These are phyloP conservation scores for Bellardia bayeri DNA, from an alignment of 2,888 invertebrate species.

Conservation along the genomic window DNA sequence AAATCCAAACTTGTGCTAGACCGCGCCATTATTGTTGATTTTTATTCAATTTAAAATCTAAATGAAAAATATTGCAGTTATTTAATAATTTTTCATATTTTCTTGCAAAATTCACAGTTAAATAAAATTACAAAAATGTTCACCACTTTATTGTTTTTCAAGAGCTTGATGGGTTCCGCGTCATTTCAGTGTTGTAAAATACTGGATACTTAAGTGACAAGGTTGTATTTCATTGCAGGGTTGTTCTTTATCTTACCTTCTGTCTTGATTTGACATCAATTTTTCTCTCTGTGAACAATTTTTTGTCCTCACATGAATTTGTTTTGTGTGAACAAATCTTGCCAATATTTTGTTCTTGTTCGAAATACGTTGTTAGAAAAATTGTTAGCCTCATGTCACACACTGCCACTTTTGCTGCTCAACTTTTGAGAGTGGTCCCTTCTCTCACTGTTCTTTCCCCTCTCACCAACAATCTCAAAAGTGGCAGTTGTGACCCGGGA, in stretches of 20 bases:
- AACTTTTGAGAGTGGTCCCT: too few species aligned
- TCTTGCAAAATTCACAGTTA: constrained; percentile 10
- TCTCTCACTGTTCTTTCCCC: too few species aligned
- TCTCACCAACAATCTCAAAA: too few species aligned
- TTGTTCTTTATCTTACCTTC: neutral
- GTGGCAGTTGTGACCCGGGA: too few species aligned
- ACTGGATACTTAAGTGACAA: neutral
- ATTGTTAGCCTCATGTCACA: too few species aligned
- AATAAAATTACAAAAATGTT: constrained; percentile 17
- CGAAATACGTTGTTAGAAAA: too few species aligned
- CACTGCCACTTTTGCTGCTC: too few species aligned
- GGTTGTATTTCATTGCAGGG: constrained; percentile 6
- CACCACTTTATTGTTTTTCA: constrained; percentile 23
- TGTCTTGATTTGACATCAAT: too few species aligned
- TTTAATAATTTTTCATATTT: constrained; percentile 6
- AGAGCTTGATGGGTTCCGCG: constrained; percentile 11
- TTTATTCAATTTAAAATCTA: constrained; percentile 9
- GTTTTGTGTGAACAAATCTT: too few species aligned
- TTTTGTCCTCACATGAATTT: too few species aligned
- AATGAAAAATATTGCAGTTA: neutral
- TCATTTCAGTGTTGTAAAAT: neutral
- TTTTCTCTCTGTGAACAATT: too few species aligned
- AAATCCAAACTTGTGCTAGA: constrained; percentile 65
- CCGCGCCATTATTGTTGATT: constrained; percentile 43
- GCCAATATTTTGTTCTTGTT: too few species aligned